phyloP scores from a whole-genome alignment of 1,140 invertebrate species.

The Dendroctonus valens region DNA sequence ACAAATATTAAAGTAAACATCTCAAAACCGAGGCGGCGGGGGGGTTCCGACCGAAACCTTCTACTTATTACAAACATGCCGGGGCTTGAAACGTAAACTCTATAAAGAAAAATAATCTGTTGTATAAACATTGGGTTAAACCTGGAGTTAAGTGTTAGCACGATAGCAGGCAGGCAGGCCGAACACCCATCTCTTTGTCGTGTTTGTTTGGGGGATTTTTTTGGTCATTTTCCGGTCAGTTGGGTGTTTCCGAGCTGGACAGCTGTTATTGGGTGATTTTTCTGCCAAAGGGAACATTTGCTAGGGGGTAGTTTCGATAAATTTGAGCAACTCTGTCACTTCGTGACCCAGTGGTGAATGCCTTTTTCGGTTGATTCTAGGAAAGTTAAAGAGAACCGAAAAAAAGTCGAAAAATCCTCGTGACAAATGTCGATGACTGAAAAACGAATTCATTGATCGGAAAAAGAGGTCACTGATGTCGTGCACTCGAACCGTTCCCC shows the following conservation, averaged over 20 bases:
- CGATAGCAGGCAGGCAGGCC: background rate
- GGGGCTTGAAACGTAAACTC: slow-evolving; percentile 19
- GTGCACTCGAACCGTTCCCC: slow-evolving; percentile 16
- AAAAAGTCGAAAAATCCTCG: too few relatives aligned
- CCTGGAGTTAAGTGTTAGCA: slow-evolving; percentile 20
- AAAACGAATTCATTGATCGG: too few relatives aligned
- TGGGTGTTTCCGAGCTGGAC: too few relatives aligned
- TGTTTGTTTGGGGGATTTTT: background rate
- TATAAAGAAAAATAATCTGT: slow-evolving; percentile 27
- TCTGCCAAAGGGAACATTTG: too few relatives aligned
- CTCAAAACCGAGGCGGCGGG: background rate
- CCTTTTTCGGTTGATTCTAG: too few relatives aligned
- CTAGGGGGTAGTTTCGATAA: too few relatives aligned
- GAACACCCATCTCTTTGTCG: background rate
- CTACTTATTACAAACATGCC: slow-evolving; percentile 25
- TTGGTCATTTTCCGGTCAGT: too few relatives aligned
- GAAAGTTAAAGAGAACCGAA: too few relatives aligned
- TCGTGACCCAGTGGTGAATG: too few relatives aligned
- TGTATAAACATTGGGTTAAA: slow-evolving; percentile 21
- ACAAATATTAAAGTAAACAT: slow-evolving; percentile 25
- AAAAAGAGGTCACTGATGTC: slow-evolving; percentile 22
- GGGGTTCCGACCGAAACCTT: slow-evolving; percentile 1
- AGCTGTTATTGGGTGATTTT: too few relatives aligned
- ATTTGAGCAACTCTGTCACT: too few relatives aligned
- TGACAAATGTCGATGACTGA: too few relatives aligned